These are phyloP conservation scores for Neocrepidodera transversa DNA, from an alignment of 2,888 invertebrate species.

Conservation along the genomic window DNA sequence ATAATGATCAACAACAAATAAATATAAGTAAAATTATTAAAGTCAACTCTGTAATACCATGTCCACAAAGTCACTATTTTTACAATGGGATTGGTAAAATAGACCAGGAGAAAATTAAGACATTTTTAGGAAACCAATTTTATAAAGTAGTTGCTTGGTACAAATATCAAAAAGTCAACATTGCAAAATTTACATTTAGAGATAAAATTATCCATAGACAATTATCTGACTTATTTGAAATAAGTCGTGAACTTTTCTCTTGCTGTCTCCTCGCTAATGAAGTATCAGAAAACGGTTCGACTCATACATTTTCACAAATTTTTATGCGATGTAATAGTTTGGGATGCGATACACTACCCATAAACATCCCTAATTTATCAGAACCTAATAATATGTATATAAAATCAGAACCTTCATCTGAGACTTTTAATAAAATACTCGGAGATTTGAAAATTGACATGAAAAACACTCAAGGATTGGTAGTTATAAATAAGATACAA, in stretches of 20 bases:
- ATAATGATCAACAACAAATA: conserved; percentile 70
- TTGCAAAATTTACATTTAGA: conserved; percentile 66
- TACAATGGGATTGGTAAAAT: conserved; percentile 67
- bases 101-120: conserved; percentile 63
- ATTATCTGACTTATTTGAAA: conserved; percentile 66
- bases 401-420: conserved; percentile 50
- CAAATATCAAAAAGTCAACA: conserved; percentile 66
- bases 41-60: conserved; percentile 67
- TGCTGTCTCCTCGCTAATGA: conserved; percentile 68
- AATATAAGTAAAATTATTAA: conserved; percentile 68
- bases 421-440: conserved; percentile 50
- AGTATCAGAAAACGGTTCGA: conserved; percentile 63
- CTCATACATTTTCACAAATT: conserved; percentile 69
- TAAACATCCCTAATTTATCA: conserved; percentile 62
- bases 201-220: conserved; percentile 71
- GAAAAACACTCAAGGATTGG: conserved; percentile 46
- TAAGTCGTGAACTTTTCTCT: conserved; percentile 67
- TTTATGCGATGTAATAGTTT: conserved; percentile 67
- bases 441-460: conserved; percentile 47
- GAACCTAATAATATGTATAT: conserved; percentile 54
- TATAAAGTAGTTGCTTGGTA: conserved; percentile 74
- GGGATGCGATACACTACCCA: conserved; percentile 63
- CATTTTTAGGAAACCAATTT: conserved; percentile 63
- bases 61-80: conserved; percentile 66
- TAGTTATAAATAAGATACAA: conserved; percentile 53